phyloP scores from a whole-genome alignment of 2,888 invertebrate species.

The Galerucella pusilla region DNA sequence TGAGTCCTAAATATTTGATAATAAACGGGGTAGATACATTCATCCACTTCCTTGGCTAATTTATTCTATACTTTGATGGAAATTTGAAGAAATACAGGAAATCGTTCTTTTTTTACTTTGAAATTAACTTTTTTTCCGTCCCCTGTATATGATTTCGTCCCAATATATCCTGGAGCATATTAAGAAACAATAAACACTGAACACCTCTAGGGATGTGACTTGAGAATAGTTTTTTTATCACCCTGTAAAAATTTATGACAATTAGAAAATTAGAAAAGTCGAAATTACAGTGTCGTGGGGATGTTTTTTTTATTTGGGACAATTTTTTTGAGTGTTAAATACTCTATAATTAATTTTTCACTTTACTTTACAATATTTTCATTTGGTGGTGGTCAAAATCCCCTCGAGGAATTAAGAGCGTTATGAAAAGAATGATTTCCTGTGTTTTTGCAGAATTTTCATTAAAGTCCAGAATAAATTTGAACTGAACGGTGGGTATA shows the following conservation, averaged over 20 bases:
- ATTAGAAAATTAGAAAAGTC: too few species aligned
- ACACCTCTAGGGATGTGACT: too few species aligned
- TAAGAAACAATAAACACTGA: too few species aligned
- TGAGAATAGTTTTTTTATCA: too few species aligned
- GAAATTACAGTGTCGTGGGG: too few species aligned
- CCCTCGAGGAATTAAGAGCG: not conserved
- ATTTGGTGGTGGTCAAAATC: not conserved
- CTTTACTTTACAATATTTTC: not conserved
- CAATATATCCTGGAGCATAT: too few species aligned
- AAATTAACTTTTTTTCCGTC: not conserved
- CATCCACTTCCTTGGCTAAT: slow-evolving; percentile 36
- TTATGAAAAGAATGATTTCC: not conserved
- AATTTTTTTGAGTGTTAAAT: too few species aligned
- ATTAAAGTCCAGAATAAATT: not conserved
- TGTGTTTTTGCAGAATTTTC: not conserved
- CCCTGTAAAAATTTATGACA: too few species aligned
- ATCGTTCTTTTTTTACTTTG: slow-evolving; percentile 28
- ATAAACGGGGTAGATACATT: slow-evolving; percentile 48
- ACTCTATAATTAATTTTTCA: too few species aligned
- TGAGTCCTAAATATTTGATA: slow-evolving; percentile 60
- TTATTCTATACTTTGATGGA: slow-evolving; percentile 32
- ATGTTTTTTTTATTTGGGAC: too few species aligned
- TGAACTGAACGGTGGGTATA: not conserved
- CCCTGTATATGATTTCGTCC: too few species aligned
- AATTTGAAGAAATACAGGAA: slow-evolving; percentile 32